Evolutionary conservation across 2,888 invertebrate genomes (phyloP), one percentile per base, ranked within the genome.

Genomic region (Dryadula phaetusa): DNA sequence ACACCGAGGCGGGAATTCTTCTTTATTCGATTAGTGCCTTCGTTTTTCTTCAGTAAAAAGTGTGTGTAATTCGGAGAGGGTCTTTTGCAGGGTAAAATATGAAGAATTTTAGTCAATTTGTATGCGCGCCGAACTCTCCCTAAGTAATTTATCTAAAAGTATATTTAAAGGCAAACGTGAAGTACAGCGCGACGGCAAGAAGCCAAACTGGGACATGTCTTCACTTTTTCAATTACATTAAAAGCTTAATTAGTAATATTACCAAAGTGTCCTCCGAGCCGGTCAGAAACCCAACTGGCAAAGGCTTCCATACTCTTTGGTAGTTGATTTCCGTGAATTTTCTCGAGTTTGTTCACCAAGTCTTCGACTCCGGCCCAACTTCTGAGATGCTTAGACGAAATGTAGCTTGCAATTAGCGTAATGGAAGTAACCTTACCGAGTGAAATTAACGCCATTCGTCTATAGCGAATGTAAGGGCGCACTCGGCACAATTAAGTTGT

Each of bases 211-310:
- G 83, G 83, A 87, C 85, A 83, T 86, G 86, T 89, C 88, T 86
- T 85, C 81, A 84, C 84, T 87, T 83, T 86, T 90, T 88, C 87
- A 91, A 92, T 92, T 92, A 90, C 87, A 87, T 91, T 91, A 90
- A 91, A 88, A 90, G 89, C 88, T 89, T 89, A 91, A 91, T 92
- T 90, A 91, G 86, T 86, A 86, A 88, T 90, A 91, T 91, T 88
- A 89, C 84, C 82, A 77, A 86, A 88, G 84, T 85, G 82, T 86
- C 85, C 82, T 86, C 85, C 83, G 85, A 85, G 83, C 84, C 82
- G 70, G 67, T 70, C 70, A 70, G 68, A 71, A 68, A 54, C 44
- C 58, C 66, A 64, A 69, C 70, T 67, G 60, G 66, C 71, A 70
- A 71, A 68, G 70, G 70, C 67, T 85, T 88, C 82, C 81, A 81